These are phyloP conservation scores for Phortica magna DNA, from an alignment of 2,888 invertebrate species.

Conservation along the genomic window DNA sequence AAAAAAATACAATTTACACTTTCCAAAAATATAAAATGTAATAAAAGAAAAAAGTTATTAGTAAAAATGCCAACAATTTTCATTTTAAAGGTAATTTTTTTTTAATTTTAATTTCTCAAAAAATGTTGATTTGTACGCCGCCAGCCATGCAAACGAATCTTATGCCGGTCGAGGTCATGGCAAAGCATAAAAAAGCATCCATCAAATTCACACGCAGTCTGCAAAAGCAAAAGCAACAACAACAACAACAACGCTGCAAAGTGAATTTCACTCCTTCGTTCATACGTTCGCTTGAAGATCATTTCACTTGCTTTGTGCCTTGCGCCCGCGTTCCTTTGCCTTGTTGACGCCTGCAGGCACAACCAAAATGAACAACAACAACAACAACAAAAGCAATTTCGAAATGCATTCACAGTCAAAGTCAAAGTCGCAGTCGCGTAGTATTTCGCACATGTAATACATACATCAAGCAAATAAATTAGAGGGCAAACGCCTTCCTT, in stretches of 20 bases:
- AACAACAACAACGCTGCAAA: background rate
- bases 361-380: constrained; percentile 25
- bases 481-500: constrained; percentile 70
- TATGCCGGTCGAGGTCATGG: background rate
- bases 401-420: constrained; percentile 52
- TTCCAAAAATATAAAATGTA: too few relatives aligned
- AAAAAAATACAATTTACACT: too few relatives aligned
- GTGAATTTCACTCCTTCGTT: background rate
- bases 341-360: constrained; percentile 30
- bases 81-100: background rate
- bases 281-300: too few relatives aligned
- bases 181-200: constrained; percentile 53
- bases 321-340: constrained; percentile 8
- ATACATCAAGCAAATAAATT: constrained; percentile 74
- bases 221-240: constrained; percentile 36
- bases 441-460: constrained; percentile 57
- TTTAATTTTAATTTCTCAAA: background rate
- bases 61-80: too few relatives aligned
- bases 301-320: background rate
- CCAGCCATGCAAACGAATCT: background rate
- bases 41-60: too few relatives aligned
- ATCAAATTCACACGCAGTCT: constrained; percentile 68
- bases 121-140: background rate
- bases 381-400: constrained; percentile 61
- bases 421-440: constrained; percentile 27